phyloP scores from a whole-genome alignment of 2,888 invertebrate species.

The Tinea trinotella region DNA sequence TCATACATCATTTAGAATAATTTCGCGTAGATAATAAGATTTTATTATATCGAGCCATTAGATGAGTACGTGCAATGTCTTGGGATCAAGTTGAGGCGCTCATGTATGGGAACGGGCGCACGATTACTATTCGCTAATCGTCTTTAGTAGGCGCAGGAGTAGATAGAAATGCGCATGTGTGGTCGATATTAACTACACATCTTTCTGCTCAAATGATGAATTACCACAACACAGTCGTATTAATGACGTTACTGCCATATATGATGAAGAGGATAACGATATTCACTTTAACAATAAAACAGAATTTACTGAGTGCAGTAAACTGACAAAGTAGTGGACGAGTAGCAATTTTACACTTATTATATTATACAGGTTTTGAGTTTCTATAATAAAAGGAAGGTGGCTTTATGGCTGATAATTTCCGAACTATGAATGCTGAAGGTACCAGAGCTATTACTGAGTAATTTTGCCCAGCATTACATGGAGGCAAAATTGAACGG shows the following conservation, averaged over 20 bases:
- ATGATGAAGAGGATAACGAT: not conserved
- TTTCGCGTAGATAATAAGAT: slow-evolving; percentile 50
- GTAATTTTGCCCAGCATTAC: slow-evolving; percentile 59
- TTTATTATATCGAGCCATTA: slow-evolving; percentile 62
- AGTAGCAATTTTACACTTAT: slow-evolving; percentile 42
- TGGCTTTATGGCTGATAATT: slow-evolving; percentile 67
- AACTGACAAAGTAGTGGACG: slow-evolving; percentile 36
- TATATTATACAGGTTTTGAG: slow-evolving; percentile 42
- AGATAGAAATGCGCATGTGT: slow-evolving; percentile 15
- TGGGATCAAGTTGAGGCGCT: slow-evolving; percentile 40
- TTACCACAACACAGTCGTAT: not conserved
- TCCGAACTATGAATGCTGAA: slow-evolving; percentile 64
- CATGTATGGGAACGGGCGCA: slow-evolving; percentile 42
- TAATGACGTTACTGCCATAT: not conserved
- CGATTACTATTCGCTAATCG: slow-evolving; percentile 18
- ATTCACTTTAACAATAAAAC: slow-evolving; percentile 1
- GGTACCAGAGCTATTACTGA: slow-evolving; percentile 58
- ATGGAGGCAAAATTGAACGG: slow-evolving; percentile 46
- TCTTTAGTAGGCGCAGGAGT: slow-evolving; percentile 15
- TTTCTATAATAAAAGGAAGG: slow-evolving; percentile 55
- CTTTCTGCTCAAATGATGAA: slow-evolving; percentile 3
- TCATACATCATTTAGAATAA: slow-evolving; percentile 50
- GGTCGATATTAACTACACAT: slow-evolving; percentile 10
- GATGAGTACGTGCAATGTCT: slow-evolving; percentile 54
- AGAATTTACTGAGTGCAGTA: slow-evolving; percentile 14